Percentiles rank a stretch among this genome's conserved stretches.
Conservation (phyloP, 2,888 invertebrate genomes). For the Mesorhabditis sp. region DNA sequence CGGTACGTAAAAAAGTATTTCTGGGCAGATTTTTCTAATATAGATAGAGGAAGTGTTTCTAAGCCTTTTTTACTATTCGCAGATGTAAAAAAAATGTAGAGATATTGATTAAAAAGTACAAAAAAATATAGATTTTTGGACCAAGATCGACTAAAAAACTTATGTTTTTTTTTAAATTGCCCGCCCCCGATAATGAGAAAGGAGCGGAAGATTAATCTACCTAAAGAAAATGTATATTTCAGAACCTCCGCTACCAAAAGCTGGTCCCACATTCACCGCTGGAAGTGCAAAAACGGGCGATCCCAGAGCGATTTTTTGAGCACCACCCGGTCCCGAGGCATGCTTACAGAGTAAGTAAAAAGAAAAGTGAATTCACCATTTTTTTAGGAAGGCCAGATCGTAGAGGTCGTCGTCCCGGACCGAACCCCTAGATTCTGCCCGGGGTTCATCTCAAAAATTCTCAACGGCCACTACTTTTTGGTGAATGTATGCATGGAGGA, state of each 20-base stretch:
- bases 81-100: too few species aligned
- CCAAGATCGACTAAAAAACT: too few species aligned
- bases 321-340: not conserved
- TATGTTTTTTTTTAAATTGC: too few species aligned
- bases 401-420: not conserved
- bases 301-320: not conserved
- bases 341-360: not conserved
- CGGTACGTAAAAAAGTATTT: not conserved
- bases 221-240: not conserved
- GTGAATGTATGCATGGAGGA: conserved; percentile 5
- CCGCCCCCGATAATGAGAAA: too few species aligned
- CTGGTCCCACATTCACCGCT: not conserved
- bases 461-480: not conserved
- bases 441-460: not conserved
- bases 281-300: not conserved
- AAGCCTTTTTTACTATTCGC: too few species aligned
- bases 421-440: not conserved
- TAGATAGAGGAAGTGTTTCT: too few species aligned
- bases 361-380: not conserved
- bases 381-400: not conserved
- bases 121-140: too few species aligned
- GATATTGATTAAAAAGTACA: too few species aligned
- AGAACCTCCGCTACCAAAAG: not conserved
- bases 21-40: too few species aligned
- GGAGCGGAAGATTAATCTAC: too few species aligned